Conservation (phyloP, 2,888 invertebrate species). For the Orthosia gracilis region DNA sequence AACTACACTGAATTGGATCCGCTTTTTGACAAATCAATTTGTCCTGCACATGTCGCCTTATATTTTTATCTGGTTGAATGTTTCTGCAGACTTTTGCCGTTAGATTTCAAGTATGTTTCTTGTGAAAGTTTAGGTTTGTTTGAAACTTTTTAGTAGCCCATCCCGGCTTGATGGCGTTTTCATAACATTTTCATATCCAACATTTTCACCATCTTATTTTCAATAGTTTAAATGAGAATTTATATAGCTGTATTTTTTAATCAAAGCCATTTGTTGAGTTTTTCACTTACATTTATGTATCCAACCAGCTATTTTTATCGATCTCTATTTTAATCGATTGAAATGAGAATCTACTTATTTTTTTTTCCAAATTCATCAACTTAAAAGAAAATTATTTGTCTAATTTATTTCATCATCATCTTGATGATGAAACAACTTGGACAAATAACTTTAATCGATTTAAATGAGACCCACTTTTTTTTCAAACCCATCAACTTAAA, state of each 20-base stretch:
- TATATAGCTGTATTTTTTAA: too few species aligned
- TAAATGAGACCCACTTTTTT: not conserved
- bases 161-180: not conserved
- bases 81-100: conserved; percentile 1
- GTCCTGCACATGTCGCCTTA: conserved; percentile 35
- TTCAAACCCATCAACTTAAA: too few species aligned
- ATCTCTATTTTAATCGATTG: not conserved
- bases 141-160: not conserved
- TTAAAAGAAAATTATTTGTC: not conserved
- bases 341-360: not conserved
- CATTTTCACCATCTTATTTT: not conserved
- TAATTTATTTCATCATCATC: not conserved
- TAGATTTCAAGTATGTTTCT: not conserved
- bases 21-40: conserved; percentile 74
- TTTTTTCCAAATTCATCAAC: too few species aligned
- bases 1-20: conserved; percentile 68
- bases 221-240: not conserved
- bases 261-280: too few species aligned
- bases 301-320: too few species aligned
- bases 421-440: too few species aligned
- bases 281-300: not conserved
- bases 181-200: too few species aligned
- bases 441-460: not conserved
- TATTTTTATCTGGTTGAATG: conserved; percentile 42
- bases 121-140: not conserved